Base-by-base conservation (phyloP, 2,888 invertebrate genomes). In the Hofmannophila pseudospretella region DNA sequence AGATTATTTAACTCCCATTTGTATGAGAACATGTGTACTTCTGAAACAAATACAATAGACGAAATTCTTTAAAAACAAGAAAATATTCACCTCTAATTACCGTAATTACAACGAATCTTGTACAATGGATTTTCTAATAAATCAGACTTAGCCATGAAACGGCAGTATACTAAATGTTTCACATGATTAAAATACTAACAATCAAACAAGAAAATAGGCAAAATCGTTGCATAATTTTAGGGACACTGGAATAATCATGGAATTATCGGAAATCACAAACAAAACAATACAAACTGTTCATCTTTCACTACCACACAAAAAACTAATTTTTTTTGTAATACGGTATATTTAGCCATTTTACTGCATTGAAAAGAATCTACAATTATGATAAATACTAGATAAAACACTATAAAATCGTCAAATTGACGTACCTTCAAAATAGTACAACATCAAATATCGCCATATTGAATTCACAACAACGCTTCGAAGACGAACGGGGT, bases 381-480 rank as follows among this genome's bases (percentile, higher is more conserved):
- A 66, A 68, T 53, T 63, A 56, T 58, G 60, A 72, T 78, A 81
- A 76, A 82, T 80, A 78, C 80, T 75, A 72, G 71, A 73, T 68
- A 75, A 75, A 72, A 56, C 81, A 82, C 76, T 68, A 74, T 70
- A 81, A 71, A 81, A 80, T 85, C 85, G 85, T 86, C 85, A 84
- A 79, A 84, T 73, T 86, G 87, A 87, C 87, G 85, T 87, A 85
- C 87, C 86, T 85, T 86, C 84, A 86, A 80, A 86, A 82, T 70
- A 82, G 78, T 78, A 81, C 76, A 86, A 86, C 86, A 87, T 87
- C 82, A 84, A 82, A 77, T 82, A 81, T 80, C 90, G 90, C 90
- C 90, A 90, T 90, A 89, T 90, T 90, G 89, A 88, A 90, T 90
- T 88, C 89, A 90, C 89, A 90, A 90, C 90, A 90, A 90, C 90